phyloP scores from a whole-genome alignment of 2,113 vertebrate species.

The Dromaius novaehollandiae region DNA sequence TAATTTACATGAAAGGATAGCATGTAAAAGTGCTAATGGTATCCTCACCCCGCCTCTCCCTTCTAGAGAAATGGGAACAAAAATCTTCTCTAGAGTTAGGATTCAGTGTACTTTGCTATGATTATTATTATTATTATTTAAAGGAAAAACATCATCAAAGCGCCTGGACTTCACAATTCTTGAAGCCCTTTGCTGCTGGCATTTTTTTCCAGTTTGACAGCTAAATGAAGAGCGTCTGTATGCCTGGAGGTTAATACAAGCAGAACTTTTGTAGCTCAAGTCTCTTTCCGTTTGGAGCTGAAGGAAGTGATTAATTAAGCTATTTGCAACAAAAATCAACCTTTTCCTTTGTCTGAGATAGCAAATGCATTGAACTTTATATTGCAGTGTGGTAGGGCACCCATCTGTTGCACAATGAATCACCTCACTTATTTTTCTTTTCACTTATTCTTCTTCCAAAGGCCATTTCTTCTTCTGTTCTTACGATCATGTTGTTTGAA shows the following conservation, averaged over 20 bases:
- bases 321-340: constrained; percentile 30
- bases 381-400: background rate
- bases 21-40: background rate
- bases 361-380: background rate
- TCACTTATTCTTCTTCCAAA: background rate
- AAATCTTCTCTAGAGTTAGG: constrained; percentile 9
- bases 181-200: constrained; percentile 10
- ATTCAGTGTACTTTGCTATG: background rate
- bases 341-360: background rate
- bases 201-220: background rate
- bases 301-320: constrained; percentile 29
- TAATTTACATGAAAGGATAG: constrained; percentile 28
- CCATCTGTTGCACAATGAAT: background rate
- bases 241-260: constrained; percentile 21
- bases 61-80: constrained; percentile 16
- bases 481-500: background rate
- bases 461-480: background rate
- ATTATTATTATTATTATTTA: background rate
- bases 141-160: background rate
- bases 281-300: background rate
- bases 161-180: background rate
- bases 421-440: background rate
- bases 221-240: background rate
- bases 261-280: constrained; percentile 41
- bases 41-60: constrained; percentile 37